phyloP scores from a whole-genome alignment of 2,797 vertebrate species.

The Mus spretus region DNA sequence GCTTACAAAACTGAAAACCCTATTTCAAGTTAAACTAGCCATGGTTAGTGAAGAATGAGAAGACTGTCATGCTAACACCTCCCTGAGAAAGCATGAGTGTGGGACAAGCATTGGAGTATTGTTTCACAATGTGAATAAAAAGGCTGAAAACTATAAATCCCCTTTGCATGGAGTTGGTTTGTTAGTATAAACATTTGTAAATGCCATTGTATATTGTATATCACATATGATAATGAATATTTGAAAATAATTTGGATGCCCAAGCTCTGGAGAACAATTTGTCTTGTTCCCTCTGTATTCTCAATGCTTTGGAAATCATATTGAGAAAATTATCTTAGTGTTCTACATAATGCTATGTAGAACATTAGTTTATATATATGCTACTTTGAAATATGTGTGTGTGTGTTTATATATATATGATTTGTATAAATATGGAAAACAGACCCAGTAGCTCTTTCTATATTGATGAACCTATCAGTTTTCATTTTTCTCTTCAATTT shows the following conservation, averaged over 20 bases:
- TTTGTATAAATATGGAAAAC: background rate
- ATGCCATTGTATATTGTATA: background rate
- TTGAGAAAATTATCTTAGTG: background rate
- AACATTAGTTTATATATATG: constrained; percentile 5
- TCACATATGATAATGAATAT: background rate
- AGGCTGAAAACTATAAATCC: background rate
- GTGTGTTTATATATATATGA: background rate
- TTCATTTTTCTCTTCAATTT: constrained; percentile 4
- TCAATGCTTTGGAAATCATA: background rate
- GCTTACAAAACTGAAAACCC: background rate
- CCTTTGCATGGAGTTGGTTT: background rate
- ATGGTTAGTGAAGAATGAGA: background rate
- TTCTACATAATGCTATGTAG: constrained; percentile 20
- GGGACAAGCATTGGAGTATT: background rate
- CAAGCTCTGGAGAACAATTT: background rate
- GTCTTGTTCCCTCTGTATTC: background rate
- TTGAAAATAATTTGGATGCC: constrained; percentile 29
- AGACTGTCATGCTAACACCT: background rate
- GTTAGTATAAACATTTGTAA: constrained; percentile 8
- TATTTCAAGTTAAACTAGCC: constrained; percentile 49
- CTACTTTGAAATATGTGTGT: background rate
- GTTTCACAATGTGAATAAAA: background rate
- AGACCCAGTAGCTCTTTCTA: background rate
- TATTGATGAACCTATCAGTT: background rate
- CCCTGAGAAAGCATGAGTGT: background rate